Percentiles rank a stretch among this genome's conserved stretches.
phyloP scores from a whole-genome alignment of 2,113 vertebrate species.

The Thunnus thynnus region DNA sequence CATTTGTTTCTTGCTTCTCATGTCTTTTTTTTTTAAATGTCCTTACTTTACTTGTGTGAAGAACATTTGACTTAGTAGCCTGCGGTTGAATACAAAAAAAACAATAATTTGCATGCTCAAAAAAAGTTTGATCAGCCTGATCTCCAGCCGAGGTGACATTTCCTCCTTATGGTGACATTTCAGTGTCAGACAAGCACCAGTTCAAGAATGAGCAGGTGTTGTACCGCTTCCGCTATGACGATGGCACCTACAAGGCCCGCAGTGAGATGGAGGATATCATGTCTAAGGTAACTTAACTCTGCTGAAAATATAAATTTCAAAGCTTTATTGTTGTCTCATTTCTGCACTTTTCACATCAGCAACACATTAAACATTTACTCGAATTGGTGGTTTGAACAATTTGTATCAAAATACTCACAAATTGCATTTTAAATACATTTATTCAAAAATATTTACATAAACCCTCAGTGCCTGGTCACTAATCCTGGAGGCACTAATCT shows the following conservation, averaged over 20 bases:
- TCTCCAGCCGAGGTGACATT: slow-evolving; percentile 4
- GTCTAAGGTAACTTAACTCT: slow-evolving; percentile 89
- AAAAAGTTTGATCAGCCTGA: not conserved
- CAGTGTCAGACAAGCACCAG: slow-evolving; percentile 99
- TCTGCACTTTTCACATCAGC: no score
- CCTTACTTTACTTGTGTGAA: no score
- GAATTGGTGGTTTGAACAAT: no score
- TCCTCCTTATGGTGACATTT: slow-evolving; percentile 38
- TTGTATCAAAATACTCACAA: no score
- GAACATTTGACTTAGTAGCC: no score
- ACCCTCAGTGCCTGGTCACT: not conserved
- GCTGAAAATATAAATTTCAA: no score
- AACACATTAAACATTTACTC: no score
- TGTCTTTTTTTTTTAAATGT: slow-evolving; percentile 6
- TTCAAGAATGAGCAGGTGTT: slow-evolving; percentile 99
- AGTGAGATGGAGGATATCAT: slow-evolving; percentile 98
- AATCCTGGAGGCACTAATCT: not conserved
- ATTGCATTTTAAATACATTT: no score
- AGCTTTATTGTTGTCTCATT: no score
- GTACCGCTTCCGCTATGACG: slow-evolving; percentile 98
- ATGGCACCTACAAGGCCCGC: slow-evolving; percentile 97
- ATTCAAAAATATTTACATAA: not conserved
- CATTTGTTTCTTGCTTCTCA: not conserved
- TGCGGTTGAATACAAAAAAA: no score
- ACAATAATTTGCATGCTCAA: not conserved